These are phyloP conservation scores for Elegia similella DNA, from an alignment of 2,888 invertebrate species.

Conservation along the genomic window DNA sequence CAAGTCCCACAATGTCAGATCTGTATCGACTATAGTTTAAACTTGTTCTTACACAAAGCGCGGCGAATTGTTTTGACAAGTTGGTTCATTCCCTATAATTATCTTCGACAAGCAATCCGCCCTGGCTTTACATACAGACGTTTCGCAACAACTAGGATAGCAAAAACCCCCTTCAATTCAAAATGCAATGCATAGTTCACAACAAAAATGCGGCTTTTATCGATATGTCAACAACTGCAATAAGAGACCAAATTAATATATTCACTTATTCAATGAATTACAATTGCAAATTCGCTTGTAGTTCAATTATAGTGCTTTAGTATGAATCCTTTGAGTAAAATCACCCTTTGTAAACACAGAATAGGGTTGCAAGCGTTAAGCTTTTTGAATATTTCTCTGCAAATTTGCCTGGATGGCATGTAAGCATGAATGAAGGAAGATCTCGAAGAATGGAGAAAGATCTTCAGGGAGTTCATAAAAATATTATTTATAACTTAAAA, in stretches of 20 bases:
- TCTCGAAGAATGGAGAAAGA: too few species aligned
- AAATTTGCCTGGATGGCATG: too few species aligned
- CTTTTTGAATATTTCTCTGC: too few species aligned
- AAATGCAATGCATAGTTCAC: too few species aligned
- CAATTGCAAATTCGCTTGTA: constrained; percentile 34
- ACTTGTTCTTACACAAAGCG: neutral
- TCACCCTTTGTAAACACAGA: constrained; percentile 48
- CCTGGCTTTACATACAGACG: too few species aligned
- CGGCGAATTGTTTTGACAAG: constrained; percentile 13
- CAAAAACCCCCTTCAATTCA: neutral
- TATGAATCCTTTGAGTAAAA: constrained; percentile 45
- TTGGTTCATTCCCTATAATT: neutral
- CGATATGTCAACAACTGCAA: neutral
- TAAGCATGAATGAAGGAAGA: too few species aligned
- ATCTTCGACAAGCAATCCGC: neutral
- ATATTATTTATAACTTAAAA: too few species aligned
- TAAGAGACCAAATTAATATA: constrained; percentile 18
- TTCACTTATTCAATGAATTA: constrained; percentile 27
- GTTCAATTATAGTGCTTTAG: constrained; percentile 40
- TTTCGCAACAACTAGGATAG: too few species aligned
- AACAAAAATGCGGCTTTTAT: too few species aligned
- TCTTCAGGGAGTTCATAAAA: too few species aligned
- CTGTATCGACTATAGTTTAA: too few species aligned
- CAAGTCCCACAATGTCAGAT: too few species aligned
- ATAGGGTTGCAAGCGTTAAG: neutral